Evolutionary conservation across 2,113 vertebrate genomes (phyloP).

Genomic region (Phalacrocorax carbo): DNA sequence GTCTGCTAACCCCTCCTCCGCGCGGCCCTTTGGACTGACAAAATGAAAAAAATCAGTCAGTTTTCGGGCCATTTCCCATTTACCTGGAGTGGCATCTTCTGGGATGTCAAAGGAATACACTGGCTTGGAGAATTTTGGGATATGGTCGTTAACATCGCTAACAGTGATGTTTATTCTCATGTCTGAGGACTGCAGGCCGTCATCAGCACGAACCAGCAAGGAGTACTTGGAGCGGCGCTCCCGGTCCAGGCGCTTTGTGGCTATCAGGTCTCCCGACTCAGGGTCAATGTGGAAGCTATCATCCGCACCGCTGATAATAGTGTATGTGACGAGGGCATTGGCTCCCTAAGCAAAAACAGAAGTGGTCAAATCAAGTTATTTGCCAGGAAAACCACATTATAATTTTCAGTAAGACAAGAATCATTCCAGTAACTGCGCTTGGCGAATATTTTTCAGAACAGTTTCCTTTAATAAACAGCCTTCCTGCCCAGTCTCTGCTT

Average conservation of each 20-base stretch:
- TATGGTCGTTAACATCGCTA: slow-evolving; percentile 93
- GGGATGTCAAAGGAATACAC: slow-evolving; percentile 94
- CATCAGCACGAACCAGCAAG: slow-evolving; percentile 90
- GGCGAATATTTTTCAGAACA: not conserved
- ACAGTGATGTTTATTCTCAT: slow-evolving; percentile 94
- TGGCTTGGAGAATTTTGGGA: slow-evolving; percentile 87
- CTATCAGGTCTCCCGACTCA: slow-evolving; percentile 91
- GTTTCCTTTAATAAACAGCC: slow-evolving; percentile 3
- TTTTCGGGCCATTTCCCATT: not conserved
- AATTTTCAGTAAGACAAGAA: not conserved
- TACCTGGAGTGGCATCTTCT: slow-evolving; percentile 90
- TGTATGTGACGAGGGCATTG: slow-evolving; percentile 94
- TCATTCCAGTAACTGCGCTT: not conserved
- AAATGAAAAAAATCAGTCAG: not conserved
- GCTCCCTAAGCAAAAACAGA: slow-evolving; percentile 81
- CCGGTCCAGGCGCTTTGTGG: slow-evolving; percentile 88
- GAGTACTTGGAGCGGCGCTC: slow-evolving; percentile 94
- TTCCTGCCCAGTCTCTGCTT: not conserved
- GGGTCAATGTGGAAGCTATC: slow-evolving; percentile 96
- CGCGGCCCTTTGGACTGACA: not conserved
- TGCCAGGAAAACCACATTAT: slow-evolving; percentile 14
- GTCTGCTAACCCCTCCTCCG: not conserved
- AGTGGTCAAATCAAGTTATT: not conserved
- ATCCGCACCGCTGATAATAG: slow-evolving; percentile 94
- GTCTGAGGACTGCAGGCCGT: slow-evolving; percentile 93